Conservation (phyloP, 2,797 vertebrate species). For the Platalea minor region DNA sequence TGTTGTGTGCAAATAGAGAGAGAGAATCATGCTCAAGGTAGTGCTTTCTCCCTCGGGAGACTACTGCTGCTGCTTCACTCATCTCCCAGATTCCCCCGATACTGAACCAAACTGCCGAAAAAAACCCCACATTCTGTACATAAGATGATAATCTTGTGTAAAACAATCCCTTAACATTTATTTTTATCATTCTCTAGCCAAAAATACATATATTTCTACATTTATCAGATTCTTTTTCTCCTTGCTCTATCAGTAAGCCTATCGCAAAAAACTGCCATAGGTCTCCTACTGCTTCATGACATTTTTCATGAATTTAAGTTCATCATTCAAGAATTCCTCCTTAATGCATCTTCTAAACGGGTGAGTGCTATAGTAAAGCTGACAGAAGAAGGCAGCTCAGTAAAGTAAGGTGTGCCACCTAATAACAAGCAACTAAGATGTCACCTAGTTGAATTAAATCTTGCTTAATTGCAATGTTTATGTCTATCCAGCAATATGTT, state of each 20-base stretch:
- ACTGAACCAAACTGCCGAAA: not conserved
- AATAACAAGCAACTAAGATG: not conserved
- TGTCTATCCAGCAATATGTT: not conserved
- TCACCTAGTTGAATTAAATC: not conserved
- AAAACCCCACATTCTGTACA: not conserved
- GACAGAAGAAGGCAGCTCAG: not conserved
- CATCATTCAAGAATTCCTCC: not conserved
- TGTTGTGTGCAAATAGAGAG: not conserved
- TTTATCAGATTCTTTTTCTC: not conserved
- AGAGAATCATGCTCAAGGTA: not conserved
- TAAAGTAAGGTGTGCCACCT: not conserved
- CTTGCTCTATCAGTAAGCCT: not conserved
- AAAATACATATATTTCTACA: not conserved
- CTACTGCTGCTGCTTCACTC: not conserved
- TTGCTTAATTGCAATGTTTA: not conserved
- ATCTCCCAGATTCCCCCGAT: not conserved
- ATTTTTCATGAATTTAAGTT: not conserved
- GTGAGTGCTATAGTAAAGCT: not conserved
- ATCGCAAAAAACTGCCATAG: fast-evolving
- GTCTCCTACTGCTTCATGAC: not conserved
- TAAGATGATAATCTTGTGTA: not conserved
- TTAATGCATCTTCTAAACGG: not conserved
- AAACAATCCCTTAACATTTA: not conserved
- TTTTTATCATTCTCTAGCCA: not conserved
- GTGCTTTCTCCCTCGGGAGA: not conserved